Evolutionary conservation across 2,888 invertebrate genomes (phyloP).

Genomic region (Cataglyphis rosenhaueri): DNA sequence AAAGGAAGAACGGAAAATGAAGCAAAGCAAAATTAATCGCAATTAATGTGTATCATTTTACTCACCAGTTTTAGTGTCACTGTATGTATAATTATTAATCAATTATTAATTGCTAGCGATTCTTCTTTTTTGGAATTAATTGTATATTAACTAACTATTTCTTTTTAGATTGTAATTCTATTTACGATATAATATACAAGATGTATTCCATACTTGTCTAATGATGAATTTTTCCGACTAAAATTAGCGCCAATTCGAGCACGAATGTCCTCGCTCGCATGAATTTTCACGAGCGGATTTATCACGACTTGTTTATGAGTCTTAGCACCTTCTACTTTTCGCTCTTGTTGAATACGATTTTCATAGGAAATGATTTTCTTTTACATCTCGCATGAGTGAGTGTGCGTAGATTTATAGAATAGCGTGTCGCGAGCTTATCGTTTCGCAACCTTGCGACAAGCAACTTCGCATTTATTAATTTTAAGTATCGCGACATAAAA

Average conservation of each 20-base stretch:
- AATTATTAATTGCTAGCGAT: neutral
- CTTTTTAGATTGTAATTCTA: neutral
- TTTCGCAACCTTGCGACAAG: conserved; percentile 32
- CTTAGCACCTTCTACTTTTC: neutral
- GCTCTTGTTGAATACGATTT: conserved; percentile 22
- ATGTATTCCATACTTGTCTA: neutral
- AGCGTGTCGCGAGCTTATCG: conserved; percentile 18
- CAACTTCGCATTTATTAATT: conserved; percentile 42
- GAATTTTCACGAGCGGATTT: neutral
- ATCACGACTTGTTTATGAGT: conserved; percentile 6
- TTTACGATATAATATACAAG: neutral
- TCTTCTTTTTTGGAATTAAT: neutral
- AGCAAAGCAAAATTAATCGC: neutral
- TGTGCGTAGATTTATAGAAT: conserved; percentile 29
- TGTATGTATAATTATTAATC: neutral
- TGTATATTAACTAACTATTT: neutral
- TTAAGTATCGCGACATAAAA: conserved; percentile 3
- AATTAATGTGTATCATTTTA: neutral
- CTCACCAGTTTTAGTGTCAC: neutral
- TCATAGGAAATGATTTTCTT: conserved; percentile 28
- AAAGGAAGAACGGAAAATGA: neutral
- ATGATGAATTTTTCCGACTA: neutral
- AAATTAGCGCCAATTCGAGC: neutral
- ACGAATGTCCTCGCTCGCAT: neutral
- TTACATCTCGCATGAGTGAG: neutral